Conservation (phyloP, 1,140 invertebrate species). For the Cherax quadricarinatus region DNA sequence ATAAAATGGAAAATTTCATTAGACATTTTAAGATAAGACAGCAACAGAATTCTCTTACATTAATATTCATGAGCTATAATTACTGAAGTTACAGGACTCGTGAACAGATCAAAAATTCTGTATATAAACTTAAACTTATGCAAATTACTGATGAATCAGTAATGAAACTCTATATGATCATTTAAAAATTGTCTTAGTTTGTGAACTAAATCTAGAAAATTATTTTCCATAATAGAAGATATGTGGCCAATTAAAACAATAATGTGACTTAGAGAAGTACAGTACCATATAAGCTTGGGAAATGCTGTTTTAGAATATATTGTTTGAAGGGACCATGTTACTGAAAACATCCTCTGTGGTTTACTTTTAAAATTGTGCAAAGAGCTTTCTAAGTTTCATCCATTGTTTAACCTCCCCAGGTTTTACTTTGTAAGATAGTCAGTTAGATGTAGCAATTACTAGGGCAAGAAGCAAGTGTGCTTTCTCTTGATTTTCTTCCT, state of each 20-base stretch:
- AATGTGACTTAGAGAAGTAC: not conserved
- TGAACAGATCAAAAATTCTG: not conserved
- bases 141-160: no score
- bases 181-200: not conserved
- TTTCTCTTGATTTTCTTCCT: not conserved
- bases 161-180: no score
- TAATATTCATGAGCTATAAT: no score
- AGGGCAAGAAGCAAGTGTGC: not conserved
- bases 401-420: not conserved
- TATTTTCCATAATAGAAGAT: not conserved
- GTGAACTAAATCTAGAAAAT: not conserved
- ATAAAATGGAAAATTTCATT: no score
- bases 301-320: not conserved
- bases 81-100: not conserved
- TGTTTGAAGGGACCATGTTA: slow-evolving; percentile 31
- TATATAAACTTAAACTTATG: not conserved
- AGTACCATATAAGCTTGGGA: not conserved
- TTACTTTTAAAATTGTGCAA: not conserved
- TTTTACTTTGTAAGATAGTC: not conserved
- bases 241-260: not conserved
- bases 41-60: no score
- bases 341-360: not conserved
- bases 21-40: no score
- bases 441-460: not conserved
- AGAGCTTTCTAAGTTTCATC: not conserved